These are phyloP conservation scores for Monopis laevigella DNA, from an alignment of 2,888 invertebrate genomes.

Conservation along the genomic window DNA sequence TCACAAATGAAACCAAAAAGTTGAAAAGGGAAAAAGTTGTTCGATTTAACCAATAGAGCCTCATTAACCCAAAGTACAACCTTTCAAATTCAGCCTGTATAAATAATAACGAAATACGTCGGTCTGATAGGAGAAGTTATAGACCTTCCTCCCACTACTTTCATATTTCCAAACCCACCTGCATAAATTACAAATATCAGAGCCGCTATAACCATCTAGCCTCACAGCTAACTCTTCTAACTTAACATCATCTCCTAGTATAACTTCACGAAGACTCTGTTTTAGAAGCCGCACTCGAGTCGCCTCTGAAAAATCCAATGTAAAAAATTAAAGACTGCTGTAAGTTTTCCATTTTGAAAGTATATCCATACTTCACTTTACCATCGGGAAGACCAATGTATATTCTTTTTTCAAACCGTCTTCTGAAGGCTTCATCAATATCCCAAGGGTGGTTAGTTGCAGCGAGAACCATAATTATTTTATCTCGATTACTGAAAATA, in stretches of 20 bases:
- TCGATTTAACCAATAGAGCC: too few relatives aligned
- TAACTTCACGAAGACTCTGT: constrained; percentile 75
- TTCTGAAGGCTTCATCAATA: constrained; percentile 85
- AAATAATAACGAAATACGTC: too few relatives aligned
- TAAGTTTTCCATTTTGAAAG: background rate
- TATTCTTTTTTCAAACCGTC: constrained; percentile 88
- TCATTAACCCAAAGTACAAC: too few relatives aligned
- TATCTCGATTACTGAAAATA: constrained; percentile 61
- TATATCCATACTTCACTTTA: constrained; percentile 24
- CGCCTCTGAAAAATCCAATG: constrained; percentile 65
- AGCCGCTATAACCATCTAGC: constrained; percentile 85
- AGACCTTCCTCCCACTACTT: too few relatives aligned
- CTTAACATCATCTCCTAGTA: constrained; percentile 69
- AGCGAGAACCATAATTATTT: constrained; percentile 86
- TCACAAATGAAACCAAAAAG: too few relatives aligned
- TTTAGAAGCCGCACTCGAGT: constrained; percentile 74
- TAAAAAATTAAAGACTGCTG: background rate
- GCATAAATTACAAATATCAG: constrained; percentile 90
- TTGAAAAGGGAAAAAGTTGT: too few relatives aligned
- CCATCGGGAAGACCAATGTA: constrained; percentile 87
- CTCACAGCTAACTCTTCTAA: constrained; percentile 69
- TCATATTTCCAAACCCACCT: too few relatives aligned
- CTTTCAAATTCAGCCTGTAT: too few relatives aligned
- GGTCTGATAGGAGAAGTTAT: too few relatives aligned
- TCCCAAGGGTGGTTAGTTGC: constrained; percentile 95